Base-by-base conservation (phyloP, 2,888 invertebrate species). In the Elmis aenea region DNA sequence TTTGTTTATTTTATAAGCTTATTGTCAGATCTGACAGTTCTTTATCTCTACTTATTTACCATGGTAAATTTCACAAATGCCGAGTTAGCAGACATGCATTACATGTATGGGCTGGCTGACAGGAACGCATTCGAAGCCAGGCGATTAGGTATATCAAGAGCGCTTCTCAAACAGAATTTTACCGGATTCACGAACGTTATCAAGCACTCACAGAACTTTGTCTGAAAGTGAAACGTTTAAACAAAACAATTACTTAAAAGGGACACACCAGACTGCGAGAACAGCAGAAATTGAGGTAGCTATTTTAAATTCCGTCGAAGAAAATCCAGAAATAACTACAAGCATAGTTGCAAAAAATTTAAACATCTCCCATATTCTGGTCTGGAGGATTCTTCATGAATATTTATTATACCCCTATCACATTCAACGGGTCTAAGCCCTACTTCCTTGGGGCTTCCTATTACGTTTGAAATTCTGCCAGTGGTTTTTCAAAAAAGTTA, bases 381-480 rank as follows among this genome's bases (percentile, higher is more conserved):
- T n/a, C n/a, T n/a, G n/a, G n/a, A n/a, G n/a, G 13, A n/a, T n/a
- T n/a, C n/a, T 15, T 3, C 3, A 3, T 21, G 10, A 32, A 24
- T 10, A 13, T 1, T 22, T 21, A 14, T 10, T 41, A n/a, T 39
- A 38, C 30, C 40, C 38, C 10, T 44, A 44, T 26, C 34, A 46
- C 27, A 20, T 40, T 10, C 34, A 40, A 29, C 20, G 28, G 5
- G 39, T 36, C n/a, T 36, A 36, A 15, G 14, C 24, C 13, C 30
- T 44, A 2, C 21, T 40, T 5, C 35, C 31, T n/a, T 9, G 14
- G 9, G 32, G 24, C 12, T 22, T 25, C 22, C n/a, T 11, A 3
- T 14, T 3, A 11, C 2, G 22, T n/a, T 4, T 32, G 2, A 9
- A 2, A 8, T 25, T 14, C 4, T 32, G 9, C 25, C 2, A 25